Percentiles rank a stretch among this genome's conserved stretches.
Conservation (phyloP, 1,140 invertebrate species). For the Ceratosolen fusciceps region DNA sequence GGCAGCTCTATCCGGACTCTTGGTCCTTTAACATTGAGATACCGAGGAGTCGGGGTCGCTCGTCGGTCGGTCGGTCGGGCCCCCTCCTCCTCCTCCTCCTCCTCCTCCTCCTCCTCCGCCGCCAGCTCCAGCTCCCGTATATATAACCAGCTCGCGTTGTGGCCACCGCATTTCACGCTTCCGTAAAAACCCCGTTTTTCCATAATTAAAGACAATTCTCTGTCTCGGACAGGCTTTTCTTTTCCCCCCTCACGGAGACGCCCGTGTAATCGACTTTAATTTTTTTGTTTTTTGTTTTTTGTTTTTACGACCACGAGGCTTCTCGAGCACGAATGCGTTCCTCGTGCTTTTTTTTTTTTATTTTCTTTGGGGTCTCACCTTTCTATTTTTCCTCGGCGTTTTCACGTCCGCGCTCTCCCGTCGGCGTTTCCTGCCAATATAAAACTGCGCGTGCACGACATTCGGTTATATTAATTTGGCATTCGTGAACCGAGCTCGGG, state of each 20-base stretch:
- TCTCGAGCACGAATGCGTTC: background rate
- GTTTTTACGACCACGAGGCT: background rate
- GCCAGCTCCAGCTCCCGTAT: background rate
- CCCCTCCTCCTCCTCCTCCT: background rate
- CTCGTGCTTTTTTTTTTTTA: background rate
- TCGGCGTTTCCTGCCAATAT: too few relatives aligned
- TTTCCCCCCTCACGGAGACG: background rate
- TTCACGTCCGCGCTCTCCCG: too few relatives aligned
- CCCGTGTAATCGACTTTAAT: slow-evolving; percentile 2
- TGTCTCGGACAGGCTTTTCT: background rate
- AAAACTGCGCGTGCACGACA: too few relatives aligned
- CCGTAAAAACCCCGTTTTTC: slow-evolving; percentile 38
- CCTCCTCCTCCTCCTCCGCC: background rate
- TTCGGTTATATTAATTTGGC: too few relatives aligned
- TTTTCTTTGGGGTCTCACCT: too few relatives aligned
- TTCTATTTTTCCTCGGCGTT: too few relatives aligned
- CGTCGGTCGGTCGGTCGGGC: background rate
- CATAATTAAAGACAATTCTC: slow-evolving; percentile 27
- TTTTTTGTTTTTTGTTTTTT: too few relatives aligned
- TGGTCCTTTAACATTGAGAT: background rate
- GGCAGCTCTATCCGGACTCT: slow-evolving; percentile 52
- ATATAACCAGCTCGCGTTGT: background rate
- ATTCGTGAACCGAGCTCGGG: too few relatives aligned
- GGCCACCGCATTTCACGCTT: slow-evolving; percentile 13
- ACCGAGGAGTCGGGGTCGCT: too few relatives aligned